Evolutionary conservation across 2,797 vertebrate species (phyloP).

Genomic region (Avahi laniger): DNA sequence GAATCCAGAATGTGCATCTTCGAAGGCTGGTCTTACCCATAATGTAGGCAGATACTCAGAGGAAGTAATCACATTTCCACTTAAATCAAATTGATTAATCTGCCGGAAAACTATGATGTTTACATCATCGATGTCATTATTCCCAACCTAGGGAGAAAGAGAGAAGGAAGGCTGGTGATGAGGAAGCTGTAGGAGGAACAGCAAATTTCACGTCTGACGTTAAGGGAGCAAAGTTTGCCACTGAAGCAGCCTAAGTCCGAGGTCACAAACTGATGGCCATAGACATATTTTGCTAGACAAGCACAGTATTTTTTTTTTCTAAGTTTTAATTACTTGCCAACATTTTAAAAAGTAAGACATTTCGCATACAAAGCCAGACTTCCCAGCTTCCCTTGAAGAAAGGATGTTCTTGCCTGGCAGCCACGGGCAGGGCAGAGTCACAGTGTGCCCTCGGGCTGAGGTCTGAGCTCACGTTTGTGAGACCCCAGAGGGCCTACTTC

Average conservation of each 20-base stretch:
- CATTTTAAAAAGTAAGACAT: background rate
- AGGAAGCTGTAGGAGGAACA: background rate
- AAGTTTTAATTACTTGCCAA: background rate
- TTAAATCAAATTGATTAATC: constrained; percentile 98
- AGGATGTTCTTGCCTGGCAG: background rate
- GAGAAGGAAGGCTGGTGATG: background rate
- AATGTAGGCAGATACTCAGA: constrained; percentile 94
- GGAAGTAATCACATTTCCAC: constrained; percentile 95
- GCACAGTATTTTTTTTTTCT: background rate
- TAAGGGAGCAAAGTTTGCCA: background rate
- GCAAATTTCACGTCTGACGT: background rate
- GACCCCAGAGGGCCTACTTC: background rate
- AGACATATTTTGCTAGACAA: background rate
- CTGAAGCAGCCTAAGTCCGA: accelerated
- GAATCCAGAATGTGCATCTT: background rate
- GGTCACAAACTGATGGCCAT: background rate
- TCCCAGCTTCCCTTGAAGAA: background rate
- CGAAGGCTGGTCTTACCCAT: constrained; percentile 87
- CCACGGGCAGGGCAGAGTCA: background rate
- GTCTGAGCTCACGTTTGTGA: background rate
- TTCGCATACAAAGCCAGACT: background rate
- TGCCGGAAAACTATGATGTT: constrained; percentile 98
- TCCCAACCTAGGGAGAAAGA: constrained; percentile 89
- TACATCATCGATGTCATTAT: constrained; percentile 93
- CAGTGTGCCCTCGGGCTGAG: accelerated